Evolutionary conservation across 2,797 vertebrate genomes (phyloP).

Genomic region (Acanthis flammea): DNA sequence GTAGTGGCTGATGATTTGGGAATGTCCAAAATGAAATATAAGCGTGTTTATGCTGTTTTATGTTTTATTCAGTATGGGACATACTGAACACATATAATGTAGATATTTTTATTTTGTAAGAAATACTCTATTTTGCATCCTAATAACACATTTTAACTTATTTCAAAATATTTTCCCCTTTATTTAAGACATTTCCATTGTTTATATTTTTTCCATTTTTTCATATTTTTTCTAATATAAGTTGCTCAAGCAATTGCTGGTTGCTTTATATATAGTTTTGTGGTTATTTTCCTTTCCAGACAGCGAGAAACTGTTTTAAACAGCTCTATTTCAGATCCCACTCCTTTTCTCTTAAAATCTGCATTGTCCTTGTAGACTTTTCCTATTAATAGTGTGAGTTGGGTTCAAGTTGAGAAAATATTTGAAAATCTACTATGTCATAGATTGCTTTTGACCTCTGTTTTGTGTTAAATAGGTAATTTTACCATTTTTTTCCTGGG

Average conservation of each 20-base stretch:
- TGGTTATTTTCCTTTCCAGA: not conserved
- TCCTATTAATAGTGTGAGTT: not conserved
- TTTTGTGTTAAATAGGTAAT: not conserved
- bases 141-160: not conserved
- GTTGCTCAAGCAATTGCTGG: not conserved
- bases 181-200: not conserved
- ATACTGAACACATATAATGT: not conserved
- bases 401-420: not conserved
- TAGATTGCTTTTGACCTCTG: not conserved
- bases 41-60: not conserved
- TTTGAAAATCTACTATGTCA: not conserved
- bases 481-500: not conserved
- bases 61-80: not conserved
- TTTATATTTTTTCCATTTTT: fast-evolving
- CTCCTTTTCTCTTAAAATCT: not conserved
- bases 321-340: not conserved
- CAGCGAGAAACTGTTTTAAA: not conserved
- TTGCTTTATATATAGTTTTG: not conserved
- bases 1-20: not conserved
- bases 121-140: not conserved
- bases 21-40: not conserved
- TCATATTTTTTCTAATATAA: not conserved
- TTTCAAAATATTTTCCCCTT: not conserved
- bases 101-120: not conserved
- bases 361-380: not conserved